Base-by-base conservation (phyloP, 1,140 invertebrate genomes). In the Drosophila repleta region DNA sequence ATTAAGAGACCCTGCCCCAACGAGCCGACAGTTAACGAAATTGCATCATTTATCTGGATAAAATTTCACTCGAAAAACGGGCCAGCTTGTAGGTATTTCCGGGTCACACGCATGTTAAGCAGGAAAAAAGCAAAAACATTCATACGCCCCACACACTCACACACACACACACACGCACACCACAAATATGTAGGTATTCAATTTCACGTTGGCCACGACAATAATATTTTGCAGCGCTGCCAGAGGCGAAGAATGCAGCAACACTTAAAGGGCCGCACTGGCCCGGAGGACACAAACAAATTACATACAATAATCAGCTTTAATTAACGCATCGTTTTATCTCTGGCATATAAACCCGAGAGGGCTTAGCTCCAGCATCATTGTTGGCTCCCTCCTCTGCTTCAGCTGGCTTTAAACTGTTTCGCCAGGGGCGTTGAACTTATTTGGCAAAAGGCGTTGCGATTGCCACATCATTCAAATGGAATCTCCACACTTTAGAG, bases 11-110 rank as follows among this genome's bases (percentile, higher is more conserved):
- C 39, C 49, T 46, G 45, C 55, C 55, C 51, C 20, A 32, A 32
- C 26, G 15, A 61, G 29, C 35, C 3, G 51, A 43, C 55, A 64
- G 45, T 37, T 26, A 17, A 65, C 20, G 10, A 56, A 87, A 84
- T 85, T 85, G 82, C 82, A 87, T 85, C 82, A 81, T 87, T 85
- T 81, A 71, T 87, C 77, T 77, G 78, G 62, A 77, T 85, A 66
- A 68, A 67, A 82, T 87, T 85, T 85, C 73, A 66, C 58, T 77
- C n/a, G 18, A 37, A 53, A 52, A 58, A 58, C 39, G 55, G 67
- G 60, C 45, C 52, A 58, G 29, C 32, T 15, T 10, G 26, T 13
- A 35, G 11, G 32, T 53, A 24, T 84, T 77, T 85, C 68, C 58
- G 81, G 82, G 82, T 85, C 82, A 71, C 68, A 80, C 74, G 62